Evolutionary conservation across 2,113 vertebrate species (phyloP).

Genomic region (Toxotes chatareus): DNA sequence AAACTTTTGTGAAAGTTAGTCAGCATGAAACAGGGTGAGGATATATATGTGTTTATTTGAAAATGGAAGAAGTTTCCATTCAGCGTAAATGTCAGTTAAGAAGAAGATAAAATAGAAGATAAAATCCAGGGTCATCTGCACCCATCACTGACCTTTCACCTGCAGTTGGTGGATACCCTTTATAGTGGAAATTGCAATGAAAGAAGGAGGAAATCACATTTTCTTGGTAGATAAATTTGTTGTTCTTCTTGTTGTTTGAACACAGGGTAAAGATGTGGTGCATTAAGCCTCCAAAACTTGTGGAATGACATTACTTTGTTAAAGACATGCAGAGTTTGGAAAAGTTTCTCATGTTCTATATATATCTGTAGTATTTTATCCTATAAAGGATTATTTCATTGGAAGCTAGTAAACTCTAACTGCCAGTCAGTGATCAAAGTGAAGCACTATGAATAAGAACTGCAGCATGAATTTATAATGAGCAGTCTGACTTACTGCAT

Average conservation of each 20-base stretch:
- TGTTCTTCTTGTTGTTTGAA: no score
- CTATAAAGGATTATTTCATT: not conserved
- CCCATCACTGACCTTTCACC: not conserved
- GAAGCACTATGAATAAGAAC: constrained; percentile 29
- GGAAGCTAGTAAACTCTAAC: constrained; percentile 11
- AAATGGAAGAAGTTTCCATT: no score
- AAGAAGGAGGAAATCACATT: not conserved
- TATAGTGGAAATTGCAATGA: not conserved
- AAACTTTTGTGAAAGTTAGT: constrained; percentile 1
- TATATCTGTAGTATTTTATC: no score
- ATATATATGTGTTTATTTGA: no score
- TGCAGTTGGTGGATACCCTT: not conserved
- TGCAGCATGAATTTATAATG: constrained; percentile 36
- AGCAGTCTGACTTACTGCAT: not conserved
- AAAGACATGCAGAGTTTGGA: no score
- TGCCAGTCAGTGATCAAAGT: constrained; percentile 53
- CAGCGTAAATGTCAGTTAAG: not conserved
- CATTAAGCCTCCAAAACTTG: no score
- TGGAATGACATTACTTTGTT: no score
- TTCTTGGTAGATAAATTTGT: no score
- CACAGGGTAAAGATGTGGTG: no score
- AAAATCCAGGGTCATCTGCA: not conserved
- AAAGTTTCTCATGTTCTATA: no score
- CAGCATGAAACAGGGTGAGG: not conserved
- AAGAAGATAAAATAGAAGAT: not conserved